phyloP scores from a whole-genome alignment of 2,797 vertebrate species.

The Dendrocincla tyrannina region DNA sequence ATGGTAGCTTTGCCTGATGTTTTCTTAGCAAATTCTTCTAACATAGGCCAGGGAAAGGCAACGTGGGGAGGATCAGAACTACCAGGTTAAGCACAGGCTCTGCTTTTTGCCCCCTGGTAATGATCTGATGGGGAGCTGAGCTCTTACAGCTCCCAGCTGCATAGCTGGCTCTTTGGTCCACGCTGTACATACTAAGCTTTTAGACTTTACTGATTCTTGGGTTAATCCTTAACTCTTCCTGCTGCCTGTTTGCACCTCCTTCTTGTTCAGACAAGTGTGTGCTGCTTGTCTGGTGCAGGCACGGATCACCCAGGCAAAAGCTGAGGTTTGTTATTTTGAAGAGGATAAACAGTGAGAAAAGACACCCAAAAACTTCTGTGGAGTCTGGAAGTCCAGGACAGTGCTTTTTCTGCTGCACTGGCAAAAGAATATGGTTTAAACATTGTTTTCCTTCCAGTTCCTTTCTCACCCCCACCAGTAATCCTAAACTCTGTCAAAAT shows the following conservation, averaged over 20 bases:
- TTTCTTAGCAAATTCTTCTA: not conserved
- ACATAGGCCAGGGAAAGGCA: not conserved
- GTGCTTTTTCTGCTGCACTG: not conserved
- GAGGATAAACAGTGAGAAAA: not conserved
- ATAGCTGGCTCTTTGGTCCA: not conserved
- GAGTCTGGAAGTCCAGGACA: slow-evolving; percentile 7
- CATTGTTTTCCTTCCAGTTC: slow-evolving; percentile 31
- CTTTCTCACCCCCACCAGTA: slow-evolving; percentile 29
- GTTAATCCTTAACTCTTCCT: not conserved
- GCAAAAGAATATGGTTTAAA: not conserved
- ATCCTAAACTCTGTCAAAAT: slow-evolving; percentile 54
- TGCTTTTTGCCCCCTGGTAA: not conserved
- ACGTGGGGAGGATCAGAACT: not conserved
- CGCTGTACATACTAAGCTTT: not conserved
- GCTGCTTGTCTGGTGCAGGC: not conserved
- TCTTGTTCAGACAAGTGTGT: not conserved
- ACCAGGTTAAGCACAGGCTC: not conserved
- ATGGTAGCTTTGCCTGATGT: not conserved
- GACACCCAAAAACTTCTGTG: not conserved
- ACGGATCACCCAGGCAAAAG: not conserved
- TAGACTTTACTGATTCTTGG: not conserved
- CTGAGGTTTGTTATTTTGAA: not conserved
- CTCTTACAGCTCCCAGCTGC: not conserved
- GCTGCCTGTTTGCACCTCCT: not conserved
- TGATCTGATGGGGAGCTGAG: not conserved